Base-by-base conservation (phyloP, 1,140 invertebrate genomes). In the Scaptomyza montana region DNA sequence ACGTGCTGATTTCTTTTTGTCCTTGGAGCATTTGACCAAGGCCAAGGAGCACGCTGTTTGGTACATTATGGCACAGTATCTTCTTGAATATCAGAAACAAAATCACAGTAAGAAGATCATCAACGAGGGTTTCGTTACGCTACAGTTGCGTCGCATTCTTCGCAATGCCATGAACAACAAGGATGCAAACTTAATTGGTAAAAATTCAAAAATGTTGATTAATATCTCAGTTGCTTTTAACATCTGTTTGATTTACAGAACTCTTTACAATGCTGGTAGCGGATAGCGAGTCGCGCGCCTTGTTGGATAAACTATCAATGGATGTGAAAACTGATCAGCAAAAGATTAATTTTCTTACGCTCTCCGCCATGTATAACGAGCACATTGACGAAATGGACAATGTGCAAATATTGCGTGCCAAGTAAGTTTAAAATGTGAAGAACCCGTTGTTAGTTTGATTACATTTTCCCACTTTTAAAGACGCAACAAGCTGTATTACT, bases 301-400 rank as follows among this genome's bases (percentile, higher is more conserved):
- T 78, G 19, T 46, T 92, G 5, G 73, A 91, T 1, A 84, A 84
- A 25, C 72, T 92, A 0, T 63, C 78, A 1, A 71, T 56, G 16
- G 86, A 91, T 36, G 62, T 92, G 7, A 92, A 89, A 62, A 80
- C 80, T 0, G 90, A 90, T 66, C 78, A 86, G 33, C 89, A 91
- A 30, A 91, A 74, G 47, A 77, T 92, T 8, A 82, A 91, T 39
- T 85, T 81, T 43, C 70, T 91, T 2, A 91, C 80, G 2, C 67
- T 92, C 5, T 82, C 86, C 0, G 90, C 91, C 56, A 91, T 91
- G 89, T 92, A 92, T 65, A 73, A 74, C 47, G 75, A 81, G 8
- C 61, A 86, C 21, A 69, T 80, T 9, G 82, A 78, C 3, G 80
- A 91, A 19, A 67, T 54, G 36, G 77, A 74, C 6, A 71, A 72